phyloP scores from a whole-genome alignment of 2,113 vertebrate genomes.

The Prochilodus magdalenae region DNA sequence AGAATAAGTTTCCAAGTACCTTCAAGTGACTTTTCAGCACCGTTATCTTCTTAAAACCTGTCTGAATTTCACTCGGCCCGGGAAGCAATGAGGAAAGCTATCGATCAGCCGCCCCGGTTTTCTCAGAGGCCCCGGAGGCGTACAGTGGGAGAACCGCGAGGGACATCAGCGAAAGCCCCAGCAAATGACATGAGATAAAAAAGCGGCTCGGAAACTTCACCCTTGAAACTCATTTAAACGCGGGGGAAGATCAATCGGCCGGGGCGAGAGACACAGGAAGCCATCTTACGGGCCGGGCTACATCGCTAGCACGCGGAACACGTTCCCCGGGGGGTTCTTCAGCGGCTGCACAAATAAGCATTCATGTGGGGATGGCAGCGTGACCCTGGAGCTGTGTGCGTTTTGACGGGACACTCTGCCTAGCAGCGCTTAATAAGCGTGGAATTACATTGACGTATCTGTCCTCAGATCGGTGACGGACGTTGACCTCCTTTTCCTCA shows the following conservation, averaged over 20 bases:
- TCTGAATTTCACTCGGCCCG: slow-evolving; percentile 45
- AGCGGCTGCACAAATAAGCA: background rate
- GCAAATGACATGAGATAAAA: slow-evolving; percentile 55
- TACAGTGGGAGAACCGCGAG: slow-evolving; percentile 23
- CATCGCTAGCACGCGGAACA: background rate
- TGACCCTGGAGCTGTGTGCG: background rate
- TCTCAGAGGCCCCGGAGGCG: slow-evolving; percentile 28
- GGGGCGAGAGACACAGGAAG: background rate
- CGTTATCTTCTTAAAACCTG: slow-evolving; percentile 66
- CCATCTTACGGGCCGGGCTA: background rate
- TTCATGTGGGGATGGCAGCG: background rate
- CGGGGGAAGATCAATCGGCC: slow-evolving; percentile 22
- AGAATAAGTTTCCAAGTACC: slow-evolving; percentile 66
- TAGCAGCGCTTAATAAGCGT: background rate
- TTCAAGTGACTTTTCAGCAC: slow-evolving; percentile 70
- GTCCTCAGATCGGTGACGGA: background rate
- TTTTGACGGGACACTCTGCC: background rate
- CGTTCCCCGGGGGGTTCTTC: background rate
- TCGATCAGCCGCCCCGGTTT: slow-evolving; percentile 41
- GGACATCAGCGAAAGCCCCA: slow-evolving; percentile 40
- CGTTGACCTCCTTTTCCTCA: background rate
- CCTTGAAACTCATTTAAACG: slow-evolving; percentile 35
- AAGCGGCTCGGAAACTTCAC: slow-evolving; percentile 17
- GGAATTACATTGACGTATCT: background rate
- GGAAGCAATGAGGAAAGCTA: slow-evolving; percentile 38